Evolutionary conservation across 30 jellyfish, hydroid and myxozoan genomes (phyloP), one percentile per base, ranked within the genome.

Genomic region (Turritopsis rubra): DNA sequence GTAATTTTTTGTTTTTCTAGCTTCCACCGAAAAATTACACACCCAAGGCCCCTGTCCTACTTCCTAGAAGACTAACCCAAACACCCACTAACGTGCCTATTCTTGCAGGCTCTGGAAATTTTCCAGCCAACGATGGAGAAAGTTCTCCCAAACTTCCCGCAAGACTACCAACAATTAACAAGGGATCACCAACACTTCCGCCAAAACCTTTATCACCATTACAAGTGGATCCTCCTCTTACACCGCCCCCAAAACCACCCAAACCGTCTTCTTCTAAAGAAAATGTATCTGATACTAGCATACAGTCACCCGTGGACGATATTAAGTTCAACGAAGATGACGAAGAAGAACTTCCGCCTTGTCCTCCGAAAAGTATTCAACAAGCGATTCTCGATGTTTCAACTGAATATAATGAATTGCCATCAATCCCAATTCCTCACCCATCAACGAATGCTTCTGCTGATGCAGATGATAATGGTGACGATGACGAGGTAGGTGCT

Each of bases 341-440:
- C 30, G 77, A 68, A 9, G 77, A 19, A n/a, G 21, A 19, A 7
- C 73, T 25, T 18, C 66, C 72, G 28, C 85, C 85, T 1, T 66
- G 71, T 23, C 85, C 85, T 76, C 84, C 80, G 5, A 77, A 77
- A 77, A 23, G 52, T 29, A 13, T 52, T 7, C 85, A 68, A 68
- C 77, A 8, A 68, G 21, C 9, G 5, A 13, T 13, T 3, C 13
- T 41, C 60, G 60, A 41, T 13, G 5, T 41, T 3, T 41, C 60
- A 41, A 41, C 60, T 3, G 60, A 41, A 13, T 41, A 41, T 41
- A 41, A 41, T 41, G 60, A 41, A 13, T 41, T 41, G 60, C 60
- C 31, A 16, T 52, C n/a, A 31, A 72, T 31, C 31, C 81, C 81
- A 26, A 31, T 26, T 18, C 52, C 81, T 17, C 22, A 26, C 41